Evolutionary conservation across 2,888 invertebrate species (phyloP).

Genomic region (Taphrorychus bicolor): DNA sequence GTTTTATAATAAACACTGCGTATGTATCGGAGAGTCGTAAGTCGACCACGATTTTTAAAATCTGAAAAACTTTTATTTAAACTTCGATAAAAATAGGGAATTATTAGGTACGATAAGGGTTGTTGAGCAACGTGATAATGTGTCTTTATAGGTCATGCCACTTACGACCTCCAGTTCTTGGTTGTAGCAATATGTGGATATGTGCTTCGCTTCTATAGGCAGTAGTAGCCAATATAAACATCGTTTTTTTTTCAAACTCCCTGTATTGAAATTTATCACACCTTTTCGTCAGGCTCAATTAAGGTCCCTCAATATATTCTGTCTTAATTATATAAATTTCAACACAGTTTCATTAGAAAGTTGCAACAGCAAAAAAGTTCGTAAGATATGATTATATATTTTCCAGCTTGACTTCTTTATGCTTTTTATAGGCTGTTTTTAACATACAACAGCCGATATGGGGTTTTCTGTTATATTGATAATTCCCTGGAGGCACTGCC

Average conservation of each 20-base stretch:
- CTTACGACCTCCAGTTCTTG: conserved; percentile 6
- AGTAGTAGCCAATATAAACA: not conserved
- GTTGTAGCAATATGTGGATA: conserved; percentile 2
- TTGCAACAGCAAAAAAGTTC: too few species aligned
- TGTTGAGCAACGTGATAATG: not conserved
- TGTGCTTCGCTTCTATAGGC: conserved; percentile 1
- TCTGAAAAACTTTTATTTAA: too few species aligned
- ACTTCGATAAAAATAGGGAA: too few species aligned
- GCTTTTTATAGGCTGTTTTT: conserved; percentile 55
- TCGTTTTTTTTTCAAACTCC: not conserved
- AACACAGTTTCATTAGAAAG: not conserved
- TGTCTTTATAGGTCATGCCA: not conserved
- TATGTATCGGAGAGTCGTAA: not conserved
- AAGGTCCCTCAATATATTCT: not conserved
- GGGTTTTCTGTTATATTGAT: conserved; percentile 83
- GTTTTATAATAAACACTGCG: too few species aligned
- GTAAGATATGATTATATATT: not conserved
- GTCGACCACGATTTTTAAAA: not conserved
- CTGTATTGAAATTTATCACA: conserved; percentile 4
- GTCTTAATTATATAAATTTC: not conserved
- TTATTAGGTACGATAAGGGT: too few species aligned
- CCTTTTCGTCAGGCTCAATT: too few species aligned
- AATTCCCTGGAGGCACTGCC: conserved; percentile 64
- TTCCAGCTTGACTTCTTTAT: not conserved
- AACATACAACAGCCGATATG: conserved; percentile 78